phyloP scores from a whole-genome alignment of 2,888 invertebrate species.

The Caenorhabditis doughertyi region DNA sequence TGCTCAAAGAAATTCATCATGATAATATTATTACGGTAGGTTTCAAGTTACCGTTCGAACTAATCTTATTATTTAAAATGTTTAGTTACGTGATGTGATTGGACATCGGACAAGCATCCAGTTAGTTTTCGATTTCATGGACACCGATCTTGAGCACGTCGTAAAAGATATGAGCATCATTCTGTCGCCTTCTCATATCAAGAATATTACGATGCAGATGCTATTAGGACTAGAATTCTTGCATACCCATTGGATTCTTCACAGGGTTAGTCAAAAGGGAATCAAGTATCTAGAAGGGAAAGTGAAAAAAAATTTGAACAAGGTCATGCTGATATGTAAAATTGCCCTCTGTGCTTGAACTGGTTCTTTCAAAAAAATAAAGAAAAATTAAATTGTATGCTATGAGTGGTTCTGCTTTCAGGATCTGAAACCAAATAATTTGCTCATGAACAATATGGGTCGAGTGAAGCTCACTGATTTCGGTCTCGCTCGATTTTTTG shows the following conservation, averaged over 20 bases:
- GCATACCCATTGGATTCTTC: conserved; percentile 96
- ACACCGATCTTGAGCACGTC: conserved; percentile 93
- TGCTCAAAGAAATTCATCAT: conserved; percentile 93
- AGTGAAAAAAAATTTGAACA: conserved; percentile 8
- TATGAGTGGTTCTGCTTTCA: too few species aligned
- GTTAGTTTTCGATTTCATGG: conserved; percentile 99
- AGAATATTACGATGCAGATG: conserved; percentile 96
- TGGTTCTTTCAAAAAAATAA: not conserved
- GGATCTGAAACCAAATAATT: conserved; percentile 99
- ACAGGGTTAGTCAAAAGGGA: conserved; percentile 86
- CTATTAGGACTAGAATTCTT: conserved; percentile 95
- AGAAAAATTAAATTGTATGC: too few species aligned
- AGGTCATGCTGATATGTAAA: too few species aligned
- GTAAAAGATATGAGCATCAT: conserved; percentile 89
- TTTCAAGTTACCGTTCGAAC: too few species aligned
- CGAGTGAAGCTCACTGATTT: conserved; percentile 98
- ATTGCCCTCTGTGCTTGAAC: too few species aligned
- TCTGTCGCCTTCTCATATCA: conserved; percentile 93
- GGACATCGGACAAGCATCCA: conserved; percentile 99
- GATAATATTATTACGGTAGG: conserved; percentile 93
- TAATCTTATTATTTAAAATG: too few species aligned
- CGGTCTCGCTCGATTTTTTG: conserved; percentile 97
- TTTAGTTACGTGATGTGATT: conserved; percentile 90
- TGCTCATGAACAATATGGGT: conserved; percentile 93
- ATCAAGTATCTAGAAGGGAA: not conserved